Conservation (phyloP, 2,888 invertebrate species). For the Ormyrus labotus region DNA sequence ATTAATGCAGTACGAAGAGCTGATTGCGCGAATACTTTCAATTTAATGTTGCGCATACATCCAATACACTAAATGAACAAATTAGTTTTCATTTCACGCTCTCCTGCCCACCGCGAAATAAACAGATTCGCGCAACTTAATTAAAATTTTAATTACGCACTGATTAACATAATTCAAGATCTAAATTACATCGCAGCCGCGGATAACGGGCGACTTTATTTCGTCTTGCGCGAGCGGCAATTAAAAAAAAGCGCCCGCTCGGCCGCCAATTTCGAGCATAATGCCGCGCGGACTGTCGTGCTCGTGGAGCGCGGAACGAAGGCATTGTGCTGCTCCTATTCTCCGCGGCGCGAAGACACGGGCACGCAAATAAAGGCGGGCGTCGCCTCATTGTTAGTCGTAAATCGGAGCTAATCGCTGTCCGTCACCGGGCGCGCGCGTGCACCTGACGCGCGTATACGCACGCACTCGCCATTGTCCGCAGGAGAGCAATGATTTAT, state of each 20-base stretch:
- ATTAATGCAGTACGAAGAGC: conserved; percentile 11
- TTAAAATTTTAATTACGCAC: no score
- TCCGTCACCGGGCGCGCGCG: neutral
- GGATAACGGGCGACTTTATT: no score
- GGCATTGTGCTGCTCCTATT: neutral
- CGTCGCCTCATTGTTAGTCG: conserved; percentile 43
- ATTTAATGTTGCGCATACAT: conserved; percentile 5
- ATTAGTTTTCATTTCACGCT: conserved; percentile 2
- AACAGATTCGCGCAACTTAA: neutral
- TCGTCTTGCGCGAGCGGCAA: neutral
- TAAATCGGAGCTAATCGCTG: conserved; percentile 52
- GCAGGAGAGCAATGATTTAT: neutral
- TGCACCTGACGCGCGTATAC: neutral
- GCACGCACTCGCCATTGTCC: conserved; percentile 4
- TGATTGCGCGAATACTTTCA: conserved; percentile 26
- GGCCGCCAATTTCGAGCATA: neutral
- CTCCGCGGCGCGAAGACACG: neutral
- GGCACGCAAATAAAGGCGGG: neutral
- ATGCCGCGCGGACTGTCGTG: neutral
- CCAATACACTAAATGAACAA: neutral
- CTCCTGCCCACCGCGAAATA: neutral
- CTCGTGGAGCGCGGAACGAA: neutral
- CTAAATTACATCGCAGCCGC: no score
- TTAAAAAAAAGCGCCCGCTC: neutral
- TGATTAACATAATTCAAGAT: no score